Evolutionary conservation across 2,888 invertebrate genomes (phyloP).

Genomic region (Gastracanthus pulcherrimus): DNA sequence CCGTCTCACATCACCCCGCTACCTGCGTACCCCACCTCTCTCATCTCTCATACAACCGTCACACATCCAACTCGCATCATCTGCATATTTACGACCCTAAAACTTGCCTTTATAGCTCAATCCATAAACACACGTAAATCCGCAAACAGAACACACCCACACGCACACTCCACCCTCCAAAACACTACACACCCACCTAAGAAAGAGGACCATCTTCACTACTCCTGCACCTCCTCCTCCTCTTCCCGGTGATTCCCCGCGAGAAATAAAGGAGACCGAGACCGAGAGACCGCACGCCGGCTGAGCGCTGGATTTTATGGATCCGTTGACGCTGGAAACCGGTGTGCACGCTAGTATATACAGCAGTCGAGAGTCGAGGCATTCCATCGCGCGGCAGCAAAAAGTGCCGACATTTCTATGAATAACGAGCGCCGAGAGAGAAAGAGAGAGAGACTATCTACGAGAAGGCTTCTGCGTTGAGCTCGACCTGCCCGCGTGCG

Average conservation of each 20-base stretch:
- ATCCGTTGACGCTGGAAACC: slow-evolving; percentile 28
- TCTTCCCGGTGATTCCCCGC: neutral
- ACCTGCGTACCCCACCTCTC: no score
- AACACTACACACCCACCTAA: no score
- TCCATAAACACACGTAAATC: slow-evolving; percentile 30
- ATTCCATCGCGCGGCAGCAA: slow-evolving; percentile 7
- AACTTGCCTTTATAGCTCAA: neutral
- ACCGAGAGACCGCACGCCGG: neutral
- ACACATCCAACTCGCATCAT: neutral
- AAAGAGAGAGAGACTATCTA: no score
- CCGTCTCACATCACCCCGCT: no score
- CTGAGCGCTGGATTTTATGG: slow-evolving; percentile 15
- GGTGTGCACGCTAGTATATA: neutral
- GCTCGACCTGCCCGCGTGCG: neutral
- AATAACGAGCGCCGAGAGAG: slow-evolving; percentile 37
- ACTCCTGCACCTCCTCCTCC: neutral
- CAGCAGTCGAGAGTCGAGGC: neutral
- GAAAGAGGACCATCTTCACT: no score
- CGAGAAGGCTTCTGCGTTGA: no score
- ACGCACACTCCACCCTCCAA: no score
- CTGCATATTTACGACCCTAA: slow-evolving; percentile 5
- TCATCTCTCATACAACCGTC: no score
- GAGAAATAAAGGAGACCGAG: neutral
- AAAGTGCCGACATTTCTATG: slow-evolving; percentile 34
- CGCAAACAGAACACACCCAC: neutral